phyloP scores from a whole-genome alignment of 2,113 vertebrate species.

The Dryoscopus gambensis region DNA sequence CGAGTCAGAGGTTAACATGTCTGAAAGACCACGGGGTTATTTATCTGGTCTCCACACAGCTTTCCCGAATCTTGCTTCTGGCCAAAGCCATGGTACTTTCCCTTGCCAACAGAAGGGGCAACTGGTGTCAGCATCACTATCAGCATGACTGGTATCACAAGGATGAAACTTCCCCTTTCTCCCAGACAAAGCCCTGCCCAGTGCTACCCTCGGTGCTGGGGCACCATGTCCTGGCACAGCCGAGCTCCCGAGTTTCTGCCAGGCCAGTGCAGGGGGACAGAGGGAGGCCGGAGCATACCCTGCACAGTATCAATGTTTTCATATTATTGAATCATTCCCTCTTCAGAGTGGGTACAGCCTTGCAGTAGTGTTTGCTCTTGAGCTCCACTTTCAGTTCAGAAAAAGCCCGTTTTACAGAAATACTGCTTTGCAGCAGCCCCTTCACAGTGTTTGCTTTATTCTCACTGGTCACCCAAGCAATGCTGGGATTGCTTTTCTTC shows the following conservation, averaged over 20 bases:
- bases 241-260: accelerated
- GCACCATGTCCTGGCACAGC: neutral
- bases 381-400: neutral
- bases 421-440: neutral
- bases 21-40: neutral
- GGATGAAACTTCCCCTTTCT: neutral
- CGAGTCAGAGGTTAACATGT: neutral
- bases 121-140: neutral
- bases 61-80: neutral
- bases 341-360: neutral
- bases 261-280: neutral
- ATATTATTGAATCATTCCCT: neutral
- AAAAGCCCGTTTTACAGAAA: neutral
- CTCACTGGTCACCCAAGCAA: neutral
- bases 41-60: neutral
- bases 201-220: accelerated
- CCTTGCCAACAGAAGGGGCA: neutral
- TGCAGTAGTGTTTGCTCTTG: neutral
- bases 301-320: neutral
- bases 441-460: neutral
- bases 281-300: neutral
- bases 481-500: neutral
- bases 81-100: neutral
- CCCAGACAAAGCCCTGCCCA: neutral
- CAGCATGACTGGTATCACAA: accelerated